Percentiles rank a stretch among this genome's conserved stretches.
These are phyloP conservation scores for Rhagologus leucostigma DNA, from an alignment of 2,113 vertebrate genomes.

Conservation along the genomic window DNA sequence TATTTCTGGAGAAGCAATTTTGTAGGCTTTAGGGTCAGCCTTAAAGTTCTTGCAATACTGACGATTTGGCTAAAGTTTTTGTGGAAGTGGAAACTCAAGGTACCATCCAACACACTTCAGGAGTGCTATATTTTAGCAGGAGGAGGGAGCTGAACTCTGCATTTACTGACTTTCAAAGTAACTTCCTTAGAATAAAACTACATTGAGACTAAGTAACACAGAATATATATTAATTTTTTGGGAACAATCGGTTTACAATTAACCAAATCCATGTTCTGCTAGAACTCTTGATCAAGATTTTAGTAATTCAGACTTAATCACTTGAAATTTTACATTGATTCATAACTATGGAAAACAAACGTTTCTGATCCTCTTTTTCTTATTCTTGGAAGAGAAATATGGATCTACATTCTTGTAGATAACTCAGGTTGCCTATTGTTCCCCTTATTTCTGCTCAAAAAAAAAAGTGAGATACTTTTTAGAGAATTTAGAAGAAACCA, in stretches of 20 bases:
- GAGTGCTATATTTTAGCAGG: neutral
- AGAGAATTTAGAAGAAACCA: neutral
- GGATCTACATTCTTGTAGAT: neutral
- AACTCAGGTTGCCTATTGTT: neutral
- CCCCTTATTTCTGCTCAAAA: neutral
- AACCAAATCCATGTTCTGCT: neutral
- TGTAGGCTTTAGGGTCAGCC: neutral
- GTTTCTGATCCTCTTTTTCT: neutral
- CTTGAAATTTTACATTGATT: neutral
- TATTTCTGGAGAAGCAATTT: slow-evolving; percentile 1
- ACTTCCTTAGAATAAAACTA: neutral
- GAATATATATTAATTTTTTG: neutral
- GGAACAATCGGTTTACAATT: neutral
- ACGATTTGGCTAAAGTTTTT: neutral
- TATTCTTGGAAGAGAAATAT: neutral
- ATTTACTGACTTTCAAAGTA: neutral
- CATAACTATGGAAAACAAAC: neutral
- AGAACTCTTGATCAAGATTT: neutral
- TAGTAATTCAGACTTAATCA: neutral
- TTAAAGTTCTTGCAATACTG: neutral
- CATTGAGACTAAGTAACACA: neutral
- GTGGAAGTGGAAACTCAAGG: neutral
- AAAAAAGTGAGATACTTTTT: neutral
- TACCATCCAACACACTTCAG: neutral
- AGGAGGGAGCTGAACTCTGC: neutral